Evolutionary conservation across 2,797 vertebrate species (phyloP).

Genomic region (Myotis myotis): DNA sequence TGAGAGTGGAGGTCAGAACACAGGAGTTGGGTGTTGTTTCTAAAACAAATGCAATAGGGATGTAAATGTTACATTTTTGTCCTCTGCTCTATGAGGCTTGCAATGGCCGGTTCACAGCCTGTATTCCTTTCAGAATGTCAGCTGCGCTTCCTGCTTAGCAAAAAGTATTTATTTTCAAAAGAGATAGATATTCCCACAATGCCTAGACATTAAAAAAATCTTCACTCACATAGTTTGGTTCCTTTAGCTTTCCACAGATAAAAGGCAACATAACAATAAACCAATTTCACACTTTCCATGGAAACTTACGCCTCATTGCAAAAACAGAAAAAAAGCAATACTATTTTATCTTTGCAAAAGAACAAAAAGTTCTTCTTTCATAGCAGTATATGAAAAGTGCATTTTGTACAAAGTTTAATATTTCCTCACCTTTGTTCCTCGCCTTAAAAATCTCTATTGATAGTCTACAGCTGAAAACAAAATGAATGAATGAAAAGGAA

Average conservation of each 20-base stretch:
- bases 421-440: background rate
- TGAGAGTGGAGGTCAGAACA: background rate
- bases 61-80: background rate
- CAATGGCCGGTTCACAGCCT: background rate
- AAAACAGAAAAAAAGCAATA: slow-evolving; percentile 53
- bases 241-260: slow-evolving; percentile 49
- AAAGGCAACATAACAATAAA: slow-evolving; percentile 65
- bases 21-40: background rate
- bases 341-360: slow-evolving; percentile 44
- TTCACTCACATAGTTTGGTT: slow-evolving; percentile 58
- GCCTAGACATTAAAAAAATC: background rate
- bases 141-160: background rate
- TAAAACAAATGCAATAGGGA: background rate
- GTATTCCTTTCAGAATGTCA: background rate
- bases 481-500: background rate
- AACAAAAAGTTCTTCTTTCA: slow-evolving; percentile 55
- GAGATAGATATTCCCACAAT: slow-evolving; percentile 24
- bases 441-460: background rate
- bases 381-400: background rate
- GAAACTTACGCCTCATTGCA: slow-evolving; percentile 67
- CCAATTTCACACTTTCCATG: slow-evolving; percentile 27
- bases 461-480: background rate
- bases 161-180: background rate
- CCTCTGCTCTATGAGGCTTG: background rate
- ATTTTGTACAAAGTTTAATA: slow-evolving; percentile 8